Base-by-base conservation (phyloP, 2,797 vertebrate genomes). In the Tenualosa thibaudeaui region DNA sequence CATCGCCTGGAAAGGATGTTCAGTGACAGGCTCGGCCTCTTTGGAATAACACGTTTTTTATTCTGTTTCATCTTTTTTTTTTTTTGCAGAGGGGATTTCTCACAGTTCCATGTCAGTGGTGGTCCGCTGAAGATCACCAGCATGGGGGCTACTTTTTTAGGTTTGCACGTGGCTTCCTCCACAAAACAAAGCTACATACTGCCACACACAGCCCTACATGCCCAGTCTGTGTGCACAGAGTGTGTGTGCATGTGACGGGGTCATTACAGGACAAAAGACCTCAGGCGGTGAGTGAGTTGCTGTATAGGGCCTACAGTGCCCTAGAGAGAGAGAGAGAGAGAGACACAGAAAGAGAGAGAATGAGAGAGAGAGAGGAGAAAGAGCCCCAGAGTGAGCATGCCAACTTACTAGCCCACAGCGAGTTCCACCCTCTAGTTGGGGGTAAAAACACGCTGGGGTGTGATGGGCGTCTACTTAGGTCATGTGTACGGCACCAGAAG, bases 391-490 rank as follows among this genome's bases (percentile, higher is more conserved):
- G 26, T 24, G 24, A 75, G 68, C 15, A 75, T 37, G 13, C 12
- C 0, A 0, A 19, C 56, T 58, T 5, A 22, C 19, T 19, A 58
- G 56, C 17, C 56, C 17, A 22, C 22, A 58, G 56, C 56, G 5
- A n/a, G 56, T 58, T 22, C 5, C 56, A 22, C 56, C 56, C 56
- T 58, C 5, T 6, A 19, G 56, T 6, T 7, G 6, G 56, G 56
- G 22, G 22, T 3, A 6, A 31, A 26, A 40, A 40, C 37, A 37
- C 4, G 13, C 68, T 40, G 26, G 68, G 37, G 68, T 75, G 68
- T 75, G 68, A 40, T 31, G 68, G 68, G 37, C 68, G 13, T 75
- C 31, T 75, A 75, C 68, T 75, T 75, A 40, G 68, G 68, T 75
- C 68, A 75, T 43, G 68, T 13, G 17, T 13, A 1, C 37, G 12